These are phyloP conservation scores for Minunthozetes semirufus DNA, from an alignment of 2,888 invertebrate genomes.

Conservation along the genomic window DNA sequence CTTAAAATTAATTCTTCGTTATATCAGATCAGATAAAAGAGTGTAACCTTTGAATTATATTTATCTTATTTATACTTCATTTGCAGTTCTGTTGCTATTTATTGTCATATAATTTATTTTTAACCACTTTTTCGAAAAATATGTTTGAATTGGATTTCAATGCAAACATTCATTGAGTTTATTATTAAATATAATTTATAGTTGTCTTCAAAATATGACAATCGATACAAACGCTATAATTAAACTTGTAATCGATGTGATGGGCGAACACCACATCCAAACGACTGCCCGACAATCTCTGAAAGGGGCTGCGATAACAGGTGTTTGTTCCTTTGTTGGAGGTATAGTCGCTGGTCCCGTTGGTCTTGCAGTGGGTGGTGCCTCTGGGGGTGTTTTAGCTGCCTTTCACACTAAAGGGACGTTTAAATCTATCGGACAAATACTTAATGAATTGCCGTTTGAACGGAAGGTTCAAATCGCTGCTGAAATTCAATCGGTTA, in stretches of 20 bases:
- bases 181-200: no score
- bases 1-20: neutral
- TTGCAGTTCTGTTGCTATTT: no score
- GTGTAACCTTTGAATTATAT: no score
- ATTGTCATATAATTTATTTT: no score
- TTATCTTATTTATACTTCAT: no score
- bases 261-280: conserved; percentile 38
- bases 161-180: no score
- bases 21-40: neutral
- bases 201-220: no score
- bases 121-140: no score
- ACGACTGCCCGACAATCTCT: conserved; percentile 38
- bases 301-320: conserved; percentile 39
- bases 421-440: conserved; percentile 39
- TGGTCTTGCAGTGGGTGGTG: conserved; percentile 40
- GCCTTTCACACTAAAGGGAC: conserved; percentile 32
- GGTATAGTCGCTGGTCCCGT: conserved; percentile 37
- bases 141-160: no score
- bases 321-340: conserved; percentile 36
- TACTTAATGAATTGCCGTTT: conserved; percentile 37
- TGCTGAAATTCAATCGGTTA: conserved; percentile 34
- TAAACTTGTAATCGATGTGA: conserved; percentile 38
- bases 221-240: conserved; percentile 38
- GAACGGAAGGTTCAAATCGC: conserved; percentile 35
- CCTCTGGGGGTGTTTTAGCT: conserved; percentile 38